phyloP scores from a whole-genome alignment of 1,140 invertebrate species.

The Armadillidium nasatum region DNA sequence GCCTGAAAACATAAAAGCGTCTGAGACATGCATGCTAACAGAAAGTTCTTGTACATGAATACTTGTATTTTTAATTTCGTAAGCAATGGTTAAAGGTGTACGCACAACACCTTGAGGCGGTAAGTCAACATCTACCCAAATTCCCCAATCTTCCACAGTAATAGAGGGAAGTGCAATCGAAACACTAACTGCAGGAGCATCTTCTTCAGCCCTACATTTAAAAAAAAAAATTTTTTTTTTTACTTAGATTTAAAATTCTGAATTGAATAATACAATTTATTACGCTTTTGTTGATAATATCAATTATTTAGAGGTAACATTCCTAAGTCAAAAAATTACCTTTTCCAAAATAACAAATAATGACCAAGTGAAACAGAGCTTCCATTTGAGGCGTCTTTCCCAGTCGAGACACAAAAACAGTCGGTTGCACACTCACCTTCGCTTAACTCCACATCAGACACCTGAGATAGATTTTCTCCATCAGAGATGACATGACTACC shows the following conservation, averaged over 20 bases:
- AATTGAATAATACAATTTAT: too few species aligned
- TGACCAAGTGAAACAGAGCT: conserved; percentile 55
- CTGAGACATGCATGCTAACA: conserved; percentile 70
- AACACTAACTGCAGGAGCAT: conserved; percentile 48
- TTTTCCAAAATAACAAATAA: conserved; percentile 69
- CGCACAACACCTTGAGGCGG: conserved; percentile 69
- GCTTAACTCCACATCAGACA: conserved; percentile 48
- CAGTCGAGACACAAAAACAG: conserved; percentile 49
- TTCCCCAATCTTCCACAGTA: conserved; percentile 59
- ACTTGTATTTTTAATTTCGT: conserved; percentile 68
- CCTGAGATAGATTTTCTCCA: conserved; percentile 39
- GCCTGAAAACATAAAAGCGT: conserved; percentile 85
- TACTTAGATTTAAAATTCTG: neutral
- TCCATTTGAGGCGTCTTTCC: conserved; percentile 45
- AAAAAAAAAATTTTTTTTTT: neutral
- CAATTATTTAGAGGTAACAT: too few species aligned
- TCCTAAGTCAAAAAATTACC: too few species aligned
- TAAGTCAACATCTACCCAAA: conserved; percentile 65
- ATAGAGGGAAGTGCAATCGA: conserved; percentile 51
- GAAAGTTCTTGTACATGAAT: conserved; percentile 65
- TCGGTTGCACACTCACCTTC: conserved; percentile 50
- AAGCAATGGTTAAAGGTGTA: conserved; percentile 58
- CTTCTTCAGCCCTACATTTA: conserved; percentile 14
- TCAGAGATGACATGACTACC: conserved; percentile 42
- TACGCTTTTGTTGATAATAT: too few species aligned